These are phyloP conservation scores for Gobiocypris rarus DNA, from an alignment of 2,113 vertebrate species.

Conservation along the genomic window DNA sequence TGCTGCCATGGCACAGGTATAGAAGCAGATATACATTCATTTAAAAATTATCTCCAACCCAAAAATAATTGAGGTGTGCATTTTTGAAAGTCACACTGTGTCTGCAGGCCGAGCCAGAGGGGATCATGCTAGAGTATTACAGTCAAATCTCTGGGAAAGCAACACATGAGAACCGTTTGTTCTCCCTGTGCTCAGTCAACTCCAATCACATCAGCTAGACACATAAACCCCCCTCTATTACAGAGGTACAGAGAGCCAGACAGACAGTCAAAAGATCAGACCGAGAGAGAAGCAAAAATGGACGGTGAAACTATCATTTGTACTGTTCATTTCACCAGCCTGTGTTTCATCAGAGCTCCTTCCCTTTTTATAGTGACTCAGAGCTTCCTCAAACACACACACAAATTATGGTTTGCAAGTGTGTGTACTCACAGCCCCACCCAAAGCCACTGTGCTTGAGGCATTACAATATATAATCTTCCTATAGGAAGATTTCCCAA, in stretches of 20 bases:
- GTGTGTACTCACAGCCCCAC: background rate
- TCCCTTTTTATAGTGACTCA: constrained; percentile 46
- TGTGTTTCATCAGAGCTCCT: constrained; percentile 40
- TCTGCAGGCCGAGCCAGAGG: constrained; percentile 17
- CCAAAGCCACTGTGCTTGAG: constrained; percentile 1
- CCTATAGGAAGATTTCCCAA: background rate
- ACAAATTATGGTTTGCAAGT: background rate
- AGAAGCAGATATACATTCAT: constrained; percentile 5
- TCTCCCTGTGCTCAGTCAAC: constrained; percentile 36
- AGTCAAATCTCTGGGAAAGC: constrained; percentile 43
- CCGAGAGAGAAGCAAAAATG: background rate
- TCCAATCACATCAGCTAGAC: constrained; percentile 45
- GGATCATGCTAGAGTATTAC: constrained; percentile 29
- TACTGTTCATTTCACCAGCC: constrained; percentile 29
- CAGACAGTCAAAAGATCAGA: constrained; percentile 9
- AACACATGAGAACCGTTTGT: constrained; percentile 40
- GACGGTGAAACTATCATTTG: background rate
- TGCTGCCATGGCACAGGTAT: background rate
- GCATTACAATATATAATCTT: background rate
- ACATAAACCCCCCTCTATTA: constrained; percentile 39
- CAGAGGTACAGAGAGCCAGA: constrained; percentile 37
- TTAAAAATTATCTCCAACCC: background rate
- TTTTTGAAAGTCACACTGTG: background rate
- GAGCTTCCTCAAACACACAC: constrained; percentile 24
- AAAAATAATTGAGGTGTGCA: background rate